Evolutionary conservation across 2,113 vertebrate genomes (phyloP).

Genomic region (Plectropomus leopardus): DNA sequence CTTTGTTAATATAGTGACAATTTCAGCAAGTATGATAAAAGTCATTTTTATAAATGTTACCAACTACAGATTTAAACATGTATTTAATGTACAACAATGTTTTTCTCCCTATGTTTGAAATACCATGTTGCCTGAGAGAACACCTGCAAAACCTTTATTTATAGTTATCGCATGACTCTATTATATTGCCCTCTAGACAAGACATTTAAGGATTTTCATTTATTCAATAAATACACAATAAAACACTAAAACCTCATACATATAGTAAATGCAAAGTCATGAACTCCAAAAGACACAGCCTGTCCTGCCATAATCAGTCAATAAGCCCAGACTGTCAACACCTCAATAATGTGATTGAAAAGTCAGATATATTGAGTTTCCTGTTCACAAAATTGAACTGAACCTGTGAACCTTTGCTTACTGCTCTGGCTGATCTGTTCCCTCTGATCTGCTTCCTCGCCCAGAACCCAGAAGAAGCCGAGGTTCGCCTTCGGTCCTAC

Average conservation of each 20-base stretch:
- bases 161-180: no score
- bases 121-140: no score
- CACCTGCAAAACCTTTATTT: no score
- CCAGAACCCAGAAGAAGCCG: constrained; percentile 85
- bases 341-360: constrained; percentile 41
- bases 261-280: not conserved
- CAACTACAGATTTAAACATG: not conserved
- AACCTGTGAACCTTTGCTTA: constrained; percentile 7
- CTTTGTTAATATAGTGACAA: no score
- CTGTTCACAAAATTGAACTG: constrained; percentile 1
- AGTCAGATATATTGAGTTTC: constrained; percentile 18
- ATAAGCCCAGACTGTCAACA: constrained; percentile 19
- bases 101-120: no score
- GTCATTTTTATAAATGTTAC: no score
- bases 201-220: not conserved
- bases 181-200: not conserved
- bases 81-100: not conserved
- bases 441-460: constrained; percentile 16
- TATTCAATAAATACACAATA: not conserved
- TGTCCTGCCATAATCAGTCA: not conserved
- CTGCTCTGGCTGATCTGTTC: constrained; percentile 13
- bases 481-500: constrained; percentile 92
- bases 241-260: not conserved
- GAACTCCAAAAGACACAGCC: not conserved
- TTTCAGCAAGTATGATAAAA: no score